Evolutionary conservation across 2,113 vertebrate genomes (phyloP), one percentile per base, ranked within the genome.

Genomic region (Microtus oregoni): DNA sequence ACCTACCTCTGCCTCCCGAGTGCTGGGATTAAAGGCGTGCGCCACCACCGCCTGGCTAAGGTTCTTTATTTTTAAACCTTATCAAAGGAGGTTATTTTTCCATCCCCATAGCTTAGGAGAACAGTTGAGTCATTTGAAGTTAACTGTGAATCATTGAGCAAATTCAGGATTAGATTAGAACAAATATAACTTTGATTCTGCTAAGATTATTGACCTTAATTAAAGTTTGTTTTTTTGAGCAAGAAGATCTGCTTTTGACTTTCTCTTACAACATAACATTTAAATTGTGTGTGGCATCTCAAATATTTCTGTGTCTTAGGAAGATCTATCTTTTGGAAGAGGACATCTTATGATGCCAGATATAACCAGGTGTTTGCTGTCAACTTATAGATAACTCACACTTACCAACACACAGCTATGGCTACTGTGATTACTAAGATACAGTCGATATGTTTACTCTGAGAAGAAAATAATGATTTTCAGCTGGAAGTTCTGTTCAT

Each of bases 201-300:
- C 55, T 83, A 85, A 75, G 96, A 93, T 96, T 97, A 73, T 92
- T 97, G 97, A 96, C 68, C 94, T 96, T 96, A 93, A 97, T 96
- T 96, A 89, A 94, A 81, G 95, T 96, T 97, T 79, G 0, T 75
- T 98, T 97, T 97, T 67, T 96, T 96, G 55, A 96, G 65, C 82
- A 58, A 94, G 78, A 82, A 95, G 20, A 20, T 65, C 94, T 82
- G 14, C 22, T 81, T 95, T 93, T 91, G 41, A 55, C 63, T 95
- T 90, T 92, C 32, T 92, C 5, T 95, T 61, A 41, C 24, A 87
- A 28, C 17, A 38, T 89, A 72, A 50, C 87, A 52, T 97, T 95
- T 89, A 77, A 89, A 77, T 91, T 61, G 4, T 86, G 81, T 76
- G 67, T 92, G 81, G 22, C 0, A 41, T 38, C 22, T 88, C 38